Evolutionary conservation across 2,888 invertebrate genomes (phyloP).

Genomic region (Pediacus dermestoides): DNA sequence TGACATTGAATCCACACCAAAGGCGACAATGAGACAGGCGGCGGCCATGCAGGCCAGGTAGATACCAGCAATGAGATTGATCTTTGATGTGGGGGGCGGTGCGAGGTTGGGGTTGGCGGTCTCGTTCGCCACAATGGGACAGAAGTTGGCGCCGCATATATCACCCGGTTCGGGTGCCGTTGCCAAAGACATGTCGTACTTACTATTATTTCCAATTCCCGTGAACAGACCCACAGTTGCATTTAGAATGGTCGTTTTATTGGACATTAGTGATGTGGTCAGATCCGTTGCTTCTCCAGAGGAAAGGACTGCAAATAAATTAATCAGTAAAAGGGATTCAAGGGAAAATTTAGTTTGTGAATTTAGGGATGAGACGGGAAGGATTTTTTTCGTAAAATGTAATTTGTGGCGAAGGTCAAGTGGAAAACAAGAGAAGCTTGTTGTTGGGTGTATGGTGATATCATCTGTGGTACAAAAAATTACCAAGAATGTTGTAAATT

Average conservation of each 20-base stretch:
- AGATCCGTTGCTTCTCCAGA: slow-evolving; percentile 20
- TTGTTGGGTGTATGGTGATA: no score
- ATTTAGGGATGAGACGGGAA: no score
- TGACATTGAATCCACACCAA: slow-evolving; percentile 77
- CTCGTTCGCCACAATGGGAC: slow-evolving; percentile 57
- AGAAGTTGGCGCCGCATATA: slow-evolving; percentile 73
- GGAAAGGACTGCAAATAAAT: slow-evolving; percentile 28
- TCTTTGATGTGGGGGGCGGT: slow-evolving; percentile 69
- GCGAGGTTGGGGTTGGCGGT: slow-evolving; percentile 63
- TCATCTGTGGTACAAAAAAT: no score
- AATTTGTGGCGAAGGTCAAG: no score
- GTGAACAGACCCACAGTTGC: slow-evolving; percentile 22
- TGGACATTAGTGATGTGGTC: slow-evolving; percentile 6
- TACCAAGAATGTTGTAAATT: no score
- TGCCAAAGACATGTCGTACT: slow-evolving; percentile 15
- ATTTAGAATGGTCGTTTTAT: slow-evolving; percentile 32
- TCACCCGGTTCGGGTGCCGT: slow-evolving; percentile 52
- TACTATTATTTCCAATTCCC: slow-evolving; percentile 10
- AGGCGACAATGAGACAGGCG: slow-evolving; percentile 69
- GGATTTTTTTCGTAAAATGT: no score
- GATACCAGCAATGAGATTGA: slow-evolving; percentile 75
- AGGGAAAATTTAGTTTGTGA: no score
- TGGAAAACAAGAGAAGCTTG: no score
- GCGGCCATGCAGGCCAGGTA: slow-evolving; percentile 75
- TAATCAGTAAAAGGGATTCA: no score